A percentile compares a stretch with the other conserved stretches of the same genome.
phyloP scores from a whole-genome alignment of 2,113 vertebrate species.

The Progne subis region DNA sequence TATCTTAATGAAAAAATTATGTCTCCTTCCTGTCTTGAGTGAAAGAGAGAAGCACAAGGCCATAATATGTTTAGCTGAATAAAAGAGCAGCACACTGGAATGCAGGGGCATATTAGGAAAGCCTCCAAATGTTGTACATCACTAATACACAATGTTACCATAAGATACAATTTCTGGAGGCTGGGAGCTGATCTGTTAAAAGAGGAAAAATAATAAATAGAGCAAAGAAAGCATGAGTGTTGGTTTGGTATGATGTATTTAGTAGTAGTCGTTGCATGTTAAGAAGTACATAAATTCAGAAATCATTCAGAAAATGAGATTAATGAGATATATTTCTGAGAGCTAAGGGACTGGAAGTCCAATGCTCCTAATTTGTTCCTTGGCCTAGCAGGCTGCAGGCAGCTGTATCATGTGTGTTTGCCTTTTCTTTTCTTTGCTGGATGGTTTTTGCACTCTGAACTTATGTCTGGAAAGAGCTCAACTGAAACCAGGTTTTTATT shows the following conservation, averaged over 20 bases:
- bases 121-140: neutral
- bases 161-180: neutral
- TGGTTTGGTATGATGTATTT: neutral
- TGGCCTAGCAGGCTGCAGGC: neutral
- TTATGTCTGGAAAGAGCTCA: neutral
- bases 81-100: neutral
- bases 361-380: neutral
- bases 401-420: neutral
- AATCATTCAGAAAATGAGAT: neutral
- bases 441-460: neutral
- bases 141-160: neutral
- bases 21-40: neutral
- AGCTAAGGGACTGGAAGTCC: neutral
- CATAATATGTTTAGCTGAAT: neutral
- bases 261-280: neutral
- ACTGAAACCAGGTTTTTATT: conserved; percentile 21
- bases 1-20: neutral
- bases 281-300: neutral
- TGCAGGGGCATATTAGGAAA: neutral
- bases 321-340: neutral
- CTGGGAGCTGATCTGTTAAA: neutral
- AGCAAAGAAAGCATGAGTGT: neutral
- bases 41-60: neutral
- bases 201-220: neutral
- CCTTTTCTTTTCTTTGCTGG: neutral